phyloP scores from a whole-genome alignment of 2,888 invertebrate species.

The Lasioglossum marginatum region DNA sequence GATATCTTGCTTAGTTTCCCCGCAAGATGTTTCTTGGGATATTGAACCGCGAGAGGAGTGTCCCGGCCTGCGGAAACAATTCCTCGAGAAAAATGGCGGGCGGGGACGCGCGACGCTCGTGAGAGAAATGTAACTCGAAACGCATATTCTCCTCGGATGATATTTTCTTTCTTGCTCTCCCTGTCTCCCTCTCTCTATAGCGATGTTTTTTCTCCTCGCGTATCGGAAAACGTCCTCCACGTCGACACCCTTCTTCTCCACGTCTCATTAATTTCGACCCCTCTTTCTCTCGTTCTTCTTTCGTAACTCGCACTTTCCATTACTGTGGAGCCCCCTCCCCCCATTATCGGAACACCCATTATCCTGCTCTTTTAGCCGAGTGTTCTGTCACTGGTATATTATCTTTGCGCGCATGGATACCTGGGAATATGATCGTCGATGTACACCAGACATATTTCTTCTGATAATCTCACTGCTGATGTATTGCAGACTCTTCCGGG shows the following conservation, averaged over 20 bases:
- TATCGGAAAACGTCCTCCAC: constrained; percentile 20
- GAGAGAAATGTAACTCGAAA: constrained; percentile 8
- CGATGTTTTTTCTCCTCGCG: background rate
- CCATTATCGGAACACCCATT: constrained; percentile 13
- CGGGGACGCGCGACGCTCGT: background rate
- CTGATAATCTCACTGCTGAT: background rate
- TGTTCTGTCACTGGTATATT: background rate
- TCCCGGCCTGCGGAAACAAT: background rate
- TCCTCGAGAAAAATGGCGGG: constrained; percentile 10
- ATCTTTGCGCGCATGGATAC: background rate
- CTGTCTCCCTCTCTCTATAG: background rate
- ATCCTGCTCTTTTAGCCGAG: constrained; percentile 6
- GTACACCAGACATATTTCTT: background rate
- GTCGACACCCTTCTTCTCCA: background rate
- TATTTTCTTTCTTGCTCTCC: background rate
- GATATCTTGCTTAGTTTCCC: constrained; percentile 31
- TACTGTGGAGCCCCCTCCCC: background rate
- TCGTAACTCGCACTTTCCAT: constrained; percentile 25
- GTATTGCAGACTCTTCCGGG: background rate
- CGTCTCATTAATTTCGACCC: constrained; percentile 42
- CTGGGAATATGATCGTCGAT: background rate
- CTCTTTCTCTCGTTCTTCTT: constrained; percentile 15
- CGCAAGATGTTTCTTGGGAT: constrained; percentile 8
- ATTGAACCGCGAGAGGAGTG: background rate
- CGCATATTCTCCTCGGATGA: background rate